Base-by-base conservation (phyloP, 2,113 vertebrate genomes). In the Leuciscus idus region DNA sequence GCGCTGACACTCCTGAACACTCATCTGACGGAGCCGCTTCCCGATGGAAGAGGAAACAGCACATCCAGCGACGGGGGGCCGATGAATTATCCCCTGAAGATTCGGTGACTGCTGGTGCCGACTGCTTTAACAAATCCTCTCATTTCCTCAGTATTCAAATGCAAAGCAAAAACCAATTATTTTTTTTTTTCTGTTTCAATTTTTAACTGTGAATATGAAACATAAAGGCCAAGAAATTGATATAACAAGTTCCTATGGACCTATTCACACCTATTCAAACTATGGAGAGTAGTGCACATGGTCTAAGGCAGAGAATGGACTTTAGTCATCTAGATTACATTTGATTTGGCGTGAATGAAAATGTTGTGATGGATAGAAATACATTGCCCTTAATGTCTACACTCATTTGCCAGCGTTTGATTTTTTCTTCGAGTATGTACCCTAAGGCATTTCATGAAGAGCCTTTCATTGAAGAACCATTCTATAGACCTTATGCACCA, bases 81-180 rank as follows among this genome's bases (percentile, higher is more conserved):
- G 21, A 19, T 77, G 61, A 70, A 43, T 80, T 80, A 80, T 61
- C 23, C 57, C 57, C 77, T 39, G 77, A 73, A 64, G 55, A 75
- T 80, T 62, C 57, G 0, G 48, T 30, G 85, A 48, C 43, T 74
- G 43, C 23, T 74, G 70, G 66, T 59, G 52, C 6, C 6, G 12
- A 61, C 57, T 62, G 23, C 77, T 80, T 80, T 80, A 80, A 80
- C 77, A 80, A 80, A 80, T 80, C 77, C 57, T 61, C 77, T 80
- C 33, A 80, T 62, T 85, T 85, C 84, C 84, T 43, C 28, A 83
- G 85, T 88, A 86, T 64, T 86, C 39, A 92, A 89, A 93, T 43
- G 77, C 33, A 80, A 43, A 62, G 23, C 55, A 62, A 61, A 80
- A 80, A 61, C 19, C 55, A 61, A 80, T 61, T 57, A n/a, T 72